Base-by-base conservation (phyloP, 53 echinoderm and acorn worm species). In the Crossaster papposus region DNA sequence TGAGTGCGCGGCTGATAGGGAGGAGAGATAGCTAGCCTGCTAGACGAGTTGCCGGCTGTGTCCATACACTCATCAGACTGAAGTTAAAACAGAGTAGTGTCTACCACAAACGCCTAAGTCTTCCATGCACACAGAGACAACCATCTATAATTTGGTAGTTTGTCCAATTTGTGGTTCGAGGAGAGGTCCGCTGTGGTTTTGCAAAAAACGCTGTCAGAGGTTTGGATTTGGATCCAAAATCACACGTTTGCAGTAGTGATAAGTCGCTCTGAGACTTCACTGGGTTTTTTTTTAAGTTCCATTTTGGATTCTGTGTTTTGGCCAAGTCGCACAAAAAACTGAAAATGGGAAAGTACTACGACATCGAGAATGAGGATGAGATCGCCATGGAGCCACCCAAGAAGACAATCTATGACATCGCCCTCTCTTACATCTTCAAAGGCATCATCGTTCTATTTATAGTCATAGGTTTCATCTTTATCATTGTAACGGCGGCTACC, bases 401-500 rank as follows among this genome's bases (percentile, higher is more conserved):
- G 28, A 87, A 62, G 37, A 23, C 58, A 2, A 54, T 14, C n/a
- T 29, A 30, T 12, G 87, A 87, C 76, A 17, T 30, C 0, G 14
- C 77, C 63, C 32, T 75, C 36, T 36, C 76, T 1, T 29, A 20
- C 38, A 76, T 87, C 75, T 55, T 76, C 29, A 87, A 87, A 52
- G 30, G 14, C 5, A 24, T 87, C 8, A 87, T 87, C 6, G 36
- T 77, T 17, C 35, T 63, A 58, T 87, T 75, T 77, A 87, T 87
- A 4, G 23, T 77, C 1, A 75, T 76, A 1, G 87, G 87, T 2
- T 1, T 87, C 77, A 36, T 87, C 63, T 87, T 87, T 34, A 74
- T 87, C 28, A 77, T 87, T 8, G 36, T 87, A 54, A 87, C 87
- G 80, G 80, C 80, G 15, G 15, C 32, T 50, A 80, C 80, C 13